Percentiles rank a stretch among this genome's conserved stretches.
These are phyloP conservation scores for Limulus polyphemus DNA, from an alignment of 2,888 invertebrate genomes.

Conservation along the genomic window DNA sequence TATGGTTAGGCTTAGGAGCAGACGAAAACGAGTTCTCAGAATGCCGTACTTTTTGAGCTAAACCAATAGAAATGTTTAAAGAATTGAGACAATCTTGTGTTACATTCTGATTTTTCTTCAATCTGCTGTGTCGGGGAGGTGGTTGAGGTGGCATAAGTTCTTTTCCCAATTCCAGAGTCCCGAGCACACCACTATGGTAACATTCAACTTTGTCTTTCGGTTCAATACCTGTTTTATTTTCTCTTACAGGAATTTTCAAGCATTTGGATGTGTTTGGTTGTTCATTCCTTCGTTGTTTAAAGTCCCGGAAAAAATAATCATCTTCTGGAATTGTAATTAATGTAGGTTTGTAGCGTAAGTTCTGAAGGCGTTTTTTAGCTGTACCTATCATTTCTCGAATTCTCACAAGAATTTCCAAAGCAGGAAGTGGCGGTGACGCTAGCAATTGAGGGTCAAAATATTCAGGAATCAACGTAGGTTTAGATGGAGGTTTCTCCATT, in stretches of 20 bases:
- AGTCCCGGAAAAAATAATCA: constrained; percentile 21
- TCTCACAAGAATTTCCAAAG: constrained; percentile 16
- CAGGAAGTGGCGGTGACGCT: constrained; percentile 3
- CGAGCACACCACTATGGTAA: too few relatives aligned
- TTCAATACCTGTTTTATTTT: too few relatives aligned
- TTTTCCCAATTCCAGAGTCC: too few relatives aligned
- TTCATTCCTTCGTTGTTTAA: not conserved
- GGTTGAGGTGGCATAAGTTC: constrained; percentile 13
- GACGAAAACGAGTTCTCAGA: too few relatives aligned
- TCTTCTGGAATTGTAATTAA: constrained; percentile 23
- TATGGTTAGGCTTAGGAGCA: not conserved
- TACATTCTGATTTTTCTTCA: constrained; percentile 2
- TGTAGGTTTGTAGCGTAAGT: constrained; percentile 21
- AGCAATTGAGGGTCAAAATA: not conserved
- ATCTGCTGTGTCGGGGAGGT: constrained; percentile 11
- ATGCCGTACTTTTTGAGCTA: too few relatives aligned
- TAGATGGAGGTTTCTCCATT: not conserved
- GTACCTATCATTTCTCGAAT: constrained; percentile 22
- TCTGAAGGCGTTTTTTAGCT: constrained; percentile 17
- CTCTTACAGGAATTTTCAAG: too few relatives aligned
- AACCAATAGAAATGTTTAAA: too few relatives aligned
- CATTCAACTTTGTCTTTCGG: too few relatives aligned
- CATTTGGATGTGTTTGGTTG: too few relatives aligned
- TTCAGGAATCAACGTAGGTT: not conserved
- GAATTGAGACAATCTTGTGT: too few relatives aligned